phyloP scores from a whole-genome alignment of 2,797 vertebrate genomes.

The Scyliorhinus canicula region DNA sequence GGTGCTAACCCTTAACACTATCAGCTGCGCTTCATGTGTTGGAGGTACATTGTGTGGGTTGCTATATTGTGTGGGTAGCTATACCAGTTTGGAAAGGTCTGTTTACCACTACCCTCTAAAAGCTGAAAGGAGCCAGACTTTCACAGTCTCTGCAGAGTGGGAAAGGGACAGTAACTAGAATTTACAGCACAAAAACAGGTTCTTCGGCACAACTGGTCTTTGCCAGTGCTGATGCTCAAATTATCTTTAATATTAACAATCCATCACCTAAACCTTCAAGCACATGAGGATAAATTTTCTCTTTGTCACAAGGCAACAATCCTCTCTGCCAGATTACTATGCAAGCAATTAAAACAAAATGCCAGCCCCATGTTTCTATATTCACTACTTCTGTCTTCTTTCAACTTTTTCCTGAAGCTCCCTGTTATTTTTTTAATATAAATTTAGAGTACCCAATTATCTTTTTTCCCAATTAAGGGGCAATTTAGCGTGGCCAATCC shows the following conservation, averaged over 20 bases:
- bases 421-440: no score
- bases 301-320: background rate
- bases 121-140: background rate
- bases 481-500: no score
- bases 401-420: slow-evolving; percentile 48
- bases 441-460: no score
- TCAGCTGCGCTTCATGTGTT: background rate
- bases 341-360: background rate
- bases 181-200: background rate
- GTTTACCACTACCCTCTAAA: background rate
- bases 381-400: slow-evolving; percentile 43
- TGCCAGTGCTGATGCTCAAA: background rate
- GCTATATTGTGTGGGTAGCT: background rate
- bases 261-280: background rate
- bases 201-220: background rate
- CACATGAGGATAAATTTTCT: background rate
- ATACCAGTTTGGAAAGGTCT: background rate
- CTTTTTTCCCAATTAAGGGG: no score
- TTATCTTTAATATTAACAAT: background rate
- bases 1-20: background rate
- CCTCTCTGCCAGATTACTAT: background rate
- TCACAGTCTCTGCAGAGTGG: background rate
- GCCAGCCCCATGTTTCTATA: slow-evolving; percentile 40
- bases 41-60: background rate
- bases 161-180: background rate